These are phyloP conservation scores for Rotaria socialis DNA, from an alignment of 2,888 invertebrate genomes.

Conservation along the genomic window DNA sequence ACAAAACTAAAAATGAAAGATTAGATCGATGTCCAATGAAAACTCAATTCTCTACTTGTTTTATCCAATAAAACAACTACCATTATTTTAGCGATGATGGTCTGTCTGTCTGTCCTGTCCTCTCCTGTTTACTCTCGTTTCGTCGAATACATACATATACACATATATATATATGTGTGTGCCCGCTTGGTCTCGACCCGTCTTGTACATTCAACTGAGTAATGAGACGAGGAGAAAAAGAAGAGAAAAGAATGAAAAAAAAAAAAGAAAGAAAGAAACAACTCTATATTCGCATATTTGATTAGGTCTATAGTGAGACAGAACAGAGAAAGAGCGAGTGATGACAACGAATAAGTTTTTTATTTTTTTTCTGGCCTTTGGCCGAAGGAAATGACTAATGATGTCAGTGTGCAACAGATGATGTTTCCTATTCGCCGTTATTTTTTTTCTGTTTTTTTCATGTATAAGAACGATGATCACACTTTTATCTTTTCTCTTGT, in stretches of 20 bases:
- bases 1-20: not conserved
- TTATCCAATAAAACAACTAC: not conserved
- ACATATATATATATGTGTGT: not conserved
- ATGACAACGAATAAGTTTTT: not conserved
- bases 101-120: slow-evolving; percentile 1
- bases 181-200: slow-evolving; percentile 14
- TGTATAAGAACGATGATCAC: not conserved
- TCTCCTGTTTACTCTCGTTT: slow-evolving; percentile 11
- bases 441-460: not conserved
- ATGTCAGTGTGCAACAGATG: not conserved
- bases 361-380: slow-evolving; percentile 1
- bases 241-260: not conserved
- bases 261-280: not conserved
- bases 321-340: slow-evolving; percentile 16
- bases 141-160: not conserved
- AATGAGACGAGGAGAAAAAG: not conserved
- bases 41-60: not conserved
- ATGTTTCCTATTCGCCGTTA: not conserved
- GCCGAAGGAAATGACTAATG: slow-evolving; percentile 23
- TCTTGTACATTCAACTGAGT: not conserved
- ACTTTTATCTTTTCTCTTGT: not conserved
- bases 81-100: not conserved
- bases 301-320: not conserved
- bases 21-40: slow-evolving; percentile 19
- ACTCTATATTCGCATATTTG: not conserved